Conservation (phyloP, 2,888 invertebrate species). For the Serrognathus titanus region DNA sequence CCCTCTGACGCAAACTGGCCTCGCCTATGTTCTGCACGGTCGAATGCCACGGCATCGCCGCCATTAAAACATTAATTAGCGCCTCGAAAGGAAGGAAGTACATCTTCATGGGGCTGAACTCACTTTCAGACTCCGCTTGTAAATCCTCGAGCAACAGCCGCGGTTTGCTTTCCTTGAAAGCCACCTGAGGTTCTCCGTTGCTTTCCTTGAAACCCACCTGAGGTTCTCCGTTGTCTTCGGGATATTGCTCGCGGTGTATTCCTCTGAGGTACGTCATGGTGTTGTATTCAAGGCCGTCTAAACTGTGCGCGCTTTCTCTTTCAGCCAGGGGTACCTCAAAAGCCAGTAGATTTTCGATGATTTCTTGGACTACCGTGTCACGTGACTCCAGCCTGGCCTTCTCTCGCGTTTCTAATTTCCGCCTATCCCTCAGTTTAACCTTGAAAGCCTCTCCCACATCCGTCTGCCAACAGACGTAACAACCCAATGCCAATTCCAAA, state of each 20-base stretch:
- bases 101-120: conserved; percentile 18
- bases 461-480: conserved; percentile 51
- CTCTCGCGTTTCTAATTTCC: conserved; percentile 24
- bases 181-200: background rate
- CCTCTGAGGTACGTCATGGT: too few relatives aligned
- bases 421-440: conserved; percentile 27
- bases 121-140: conserved; percentile 19
- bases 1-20: conserved; percentile 34
- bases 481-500: conserved; percentile 56
- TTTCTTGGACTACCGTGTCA: conserved; percentile 25
- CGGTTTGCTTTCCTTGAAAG: conserved; percentile 4
- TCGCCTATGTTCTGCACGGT: conserved; percentile 33
- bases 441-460: conserved; percentile 53
- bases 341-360: conserved; percentile 26
- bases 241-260: too few relatives aligned
- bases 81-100: conserved; percentile 38
- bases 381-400: conserved; percentile 15
- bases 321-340: conserved; percentile 8
- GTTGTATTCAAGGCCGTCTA: too few relatives aligned
- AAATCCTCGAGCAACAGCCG: background rate
- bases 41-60: conserved; percentile 38
- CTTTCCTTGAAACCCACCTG: conserved; percentile 5
- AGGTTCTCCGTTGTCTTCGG: too few relatives aligned
- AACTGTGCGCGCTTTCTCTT: background rate
- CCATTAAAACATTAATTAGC: conserved; percentile 35